Conservation (phyloP, 2,888 invertebrate genomes). For the Archips crataeganus region DNA sequence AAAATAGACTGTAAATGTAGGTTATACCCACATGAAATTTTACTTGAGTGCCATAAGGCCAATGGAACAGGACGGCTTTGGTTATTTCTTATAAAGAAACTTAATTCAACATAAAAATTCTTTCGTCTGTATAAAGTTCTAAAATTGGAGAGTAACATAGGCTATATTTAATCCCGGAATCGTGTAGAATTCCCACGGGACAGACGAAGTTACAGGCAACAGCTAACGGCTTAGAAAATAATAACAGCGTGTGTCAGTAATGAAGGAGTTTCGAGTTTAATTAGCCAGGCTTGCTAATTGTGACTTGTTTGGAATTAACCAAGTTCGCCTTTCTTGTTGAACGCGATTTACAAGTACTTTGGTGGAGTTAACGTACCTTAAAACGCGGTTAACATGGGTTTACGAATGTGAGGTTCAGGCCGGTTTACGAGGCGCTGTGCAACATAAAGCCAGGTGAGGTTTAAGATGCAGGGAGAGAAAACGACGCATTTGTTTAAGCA, state of each 20-base stretch:
- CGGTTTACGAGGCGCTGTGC: background rate
- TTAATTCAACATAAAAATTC: no score
- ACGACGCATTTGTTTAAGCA: no score
- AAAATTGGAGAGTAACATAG: no score
- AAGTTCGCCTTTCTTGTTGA: conserved; percentile 22
- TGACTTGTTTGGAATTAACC: conserved; percentile 19
- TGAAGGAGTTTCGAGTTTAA: conserved; percentile 13
- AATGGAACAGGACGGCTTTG: no score
- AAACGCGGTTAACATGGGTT: background rate
- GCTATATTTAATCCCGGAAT: no score
- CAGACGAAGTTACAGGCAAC: no score
- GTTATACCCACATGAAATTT: no score
- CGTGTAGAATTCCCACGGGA: no score
- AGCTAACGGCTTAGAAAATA: conserved; percentile 2
- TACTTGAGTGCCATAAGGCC: no score
- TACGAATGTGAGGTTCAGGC: background rate
- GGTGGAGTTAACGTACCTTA: conserved; percentile 19
- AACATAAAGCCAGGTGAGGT: background rate
- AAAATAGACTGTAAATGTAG: no score
- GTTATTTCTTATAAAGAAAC: no score
- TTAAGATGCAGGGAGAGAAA: background rate
- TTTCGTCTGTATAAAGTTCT: no score
- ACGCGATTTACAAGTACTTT: conserved; percentile 24
- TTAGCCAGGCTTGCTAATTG: conserved; percentile 12
- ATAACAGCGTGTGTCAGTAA: conserved; percentile 2